phyloP scores from a whole-genome alignment of 2,797 vertebrate genomes.

The Gymnothorax javanicus region DNA sequence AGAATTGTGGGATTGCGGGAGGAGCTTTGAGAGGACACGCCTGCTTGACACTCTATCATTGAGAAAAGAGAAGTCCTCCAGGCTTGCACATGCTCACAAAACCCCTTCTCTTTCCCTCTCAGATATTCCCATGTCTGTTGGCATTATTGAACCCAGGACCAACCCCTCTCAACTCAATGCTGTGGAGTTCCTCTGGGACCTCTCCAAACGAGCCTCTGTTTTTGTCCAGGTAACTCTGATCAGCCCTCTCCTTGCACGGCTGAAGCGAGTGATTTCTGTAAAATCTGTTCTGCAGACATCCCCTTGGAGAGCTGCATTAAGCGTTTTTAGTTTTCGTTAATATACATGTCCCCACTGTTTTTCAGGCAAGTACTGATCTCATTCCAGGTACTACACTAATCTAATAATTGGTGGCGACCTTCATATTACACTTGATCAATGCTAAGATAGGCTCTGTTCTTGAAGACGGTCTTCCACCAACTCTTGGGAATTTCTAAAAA shows the following conservation, averaged over 20 bases:
- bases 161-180: constrained; percentile 80
- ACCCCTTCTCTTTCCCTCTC: constrained; percentile 40
- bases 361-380: too few relatives aligned
- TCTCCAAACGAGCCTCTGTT: constrained; percentile 79
- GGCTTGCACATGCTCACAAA: neutral
- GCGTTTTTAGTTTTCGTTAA: too few relatives aligned
- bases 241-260: neutral
- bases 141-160: constrained; percentile 79
- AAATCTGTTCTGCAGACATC: neutral
- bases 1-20: neutral
- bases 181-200: constrained; percentile 84
- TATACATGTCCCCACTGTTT: too few relatives aligned
- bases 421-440: too few relatives aligned
- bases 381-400: too few relatives aligned
- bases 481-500: too few relatives aligned
- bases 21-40: neutral
- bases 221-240: constrained; percentile 76
- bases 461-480: too few relatives aligned
- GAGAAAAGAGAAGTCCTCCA: neutral
- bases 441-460: too few relatives aligned
- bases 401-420: too few relatives aligned
- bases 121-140: constrained; percentile 85
- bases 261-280: neutral
- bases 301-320: too few relatives aligned
- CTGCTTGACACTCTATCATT: neutral